phyloP scores from a whole-genome alignment of 2,113 vertebrate species.

The Triplophysa tibetana region DNA sequence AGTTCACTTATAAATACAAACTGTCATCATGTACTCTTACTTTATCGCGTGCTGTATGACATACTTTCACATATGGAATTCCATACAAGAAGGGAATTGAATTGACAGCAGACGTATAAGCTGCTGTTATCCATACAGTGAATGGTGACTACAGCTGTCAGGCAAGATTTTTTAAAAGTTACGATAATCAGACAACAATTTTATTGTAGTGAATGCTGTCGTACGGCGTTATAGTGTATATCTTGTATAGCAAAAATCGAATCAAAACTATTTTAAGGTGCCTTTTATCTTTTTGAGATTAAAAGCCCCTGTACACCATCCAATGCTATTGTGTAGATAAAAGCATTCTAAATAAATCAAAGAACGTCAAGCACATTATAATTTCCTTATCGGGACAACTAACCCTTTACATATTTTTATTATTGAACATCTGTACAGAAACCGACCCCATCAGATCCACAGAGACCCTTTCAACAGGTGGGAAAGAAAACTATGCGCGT shows the following conservation, averaged over 20 bases:
- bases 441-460: neutral
- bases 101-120: neutral
- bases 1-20: neutral
- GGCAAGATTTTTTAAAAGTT: neutral
- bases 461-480: neutral
- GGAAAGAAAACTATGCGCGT: neutral
- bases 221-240: too few relatives aligned
- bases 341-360: too few relatives aligned
- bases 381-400: neutral
- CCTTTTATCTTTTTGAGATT: neutral
- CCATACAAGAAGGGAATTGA: neutral
- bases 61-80: neutral
- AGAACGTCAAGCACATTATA: too few relatives aligned
- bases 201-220: too few relatives aligned
- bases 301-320: neutral
- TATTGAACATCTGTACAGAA: constrained; percentile 21
- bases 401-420: neutral
- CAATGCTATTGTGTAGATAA: neutral
- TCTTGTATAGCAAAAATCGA: too few relatives aligned
- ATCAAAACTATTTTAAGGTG: neutral
- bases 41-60: neutral
- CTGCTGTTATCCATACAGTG: neutral
- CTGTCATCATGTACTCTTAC: neutral
- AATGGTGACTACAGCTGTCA: neutral
- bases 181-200: too few relatives aligned